Base-by-base conservation (phyloP, 1,140 invertebrate genomes). In the Neodiprion lecontei region DNA sequence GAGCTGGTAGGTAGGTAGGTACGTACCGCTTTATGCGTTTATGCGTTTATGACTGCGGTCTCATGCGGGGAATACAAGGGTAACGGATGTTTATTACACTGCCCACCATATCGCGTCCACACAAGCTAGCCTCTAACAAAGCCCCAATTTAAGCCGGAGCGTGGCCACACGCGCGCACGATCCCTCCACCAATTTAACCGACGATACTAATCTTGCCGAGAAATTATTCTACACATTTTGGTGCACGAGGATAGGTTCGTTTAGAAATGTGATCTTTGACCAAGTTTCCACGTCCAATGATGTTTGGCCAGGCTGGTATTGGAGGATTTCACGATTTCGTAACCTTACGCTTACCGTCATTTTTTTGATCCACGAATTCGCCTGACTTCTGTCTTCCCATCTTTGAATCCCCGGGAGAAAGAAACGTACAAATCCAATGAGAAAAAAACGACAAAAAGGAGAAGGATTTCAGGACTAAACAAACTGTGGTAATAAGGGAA, bases 401-500 rank as follows among this genome's bases (percentile, higher is more conserved):
- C 28, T 40, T 40, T 40, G 28, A 5, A 40, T 40, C 1, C 5
- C 5, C 28, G 28, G 5, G 28, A 5, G 5, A 40, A 40, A 40
- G 0, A 40, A 40, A 40, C 28, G 28, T 50, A 23, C 72, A 48
- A 67, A 66, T 53, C 72, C 76, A 72, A 76, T 50, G 50, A 69
- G 75, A 78, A 76, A 71, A 79, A 77, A 74, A 65, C 73, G 68
- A 50, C 65, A 23, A 48, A 72, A 9, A 66, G 66, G 67, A 69
- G 75, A 78, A 79, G 74, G 79, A 78, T 80, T 79, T 76, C 79
- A 77, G 79, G 75, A 72, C 71, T 80, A 82, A 84, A 83, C 81
- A 84, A 84, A 84, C 83, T 80, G 80, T 76, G 78, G 74, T 83
- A 83, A 83, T 82, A 83, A 83, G 81, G 79, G 79, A 75, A 79